Evolutionary conservation across 2,113 vertebrate genomes (phyloP), one percentile per base, ranked within the genome.

Genomic region (Falcunculus frontatus): DNA sequence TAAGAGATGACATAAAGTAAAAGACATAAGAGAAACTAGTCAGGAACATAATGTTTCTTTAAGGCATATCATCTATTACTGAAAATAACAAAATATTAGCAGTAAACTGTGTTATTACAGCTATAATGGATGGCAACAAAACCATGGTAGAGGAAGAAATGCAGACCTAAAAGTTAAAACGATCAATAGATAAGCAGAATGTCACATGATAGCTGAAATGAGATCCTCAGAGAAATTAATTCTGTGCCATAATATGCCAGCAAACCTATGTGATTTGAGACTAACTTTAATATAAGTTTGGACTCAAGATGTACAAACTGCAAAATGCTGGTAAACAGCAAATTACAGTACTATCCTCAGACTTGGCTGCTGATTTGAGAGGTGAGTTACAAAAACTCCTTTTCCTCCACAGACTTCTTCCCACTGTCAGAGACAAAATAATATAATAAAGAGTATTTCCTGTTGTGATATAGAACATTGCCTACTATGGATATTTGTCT

Each of bases 171-270:
- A 97, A 97, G 94, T 96, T 97, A 83, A 94, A 97, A 97, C 96
- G 87, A 95, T 97, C 87, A 70, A 62, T 81, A 97, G 95, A 72
- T 84, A 92, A 95, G 87, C 85, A 96, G 78, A 76, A 81, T 94
- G 96, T 95, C 89, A 96, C 64, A 60, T 52, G 91, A 97, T 73
- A 97, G 70, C 70, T 89, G 96, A 97, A 97, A 97, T 93, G n/a
- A 95, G 87, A 97, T 92, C 89, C 73, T 96, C 95, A 97, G 96
- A 97, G 95, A 96, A 97, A 95, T 92, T 29, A 90, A 95, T 92
- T 95, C 32, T 32, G 84, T 94, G 72, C 91, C 46, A 53, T 93
- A 97, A 97, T 84, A 97, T 95, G 90, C 63, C 97, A 95, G 75
- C 59, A 94, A 95, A 60, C 62, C 73, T 72, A 32, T 79, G 84